These are phyloP conservation scores for Drosophila ogumai DNA, from an alignment of 1,140 invertebrate genomes.

Conservation along the genomic window DNA sequence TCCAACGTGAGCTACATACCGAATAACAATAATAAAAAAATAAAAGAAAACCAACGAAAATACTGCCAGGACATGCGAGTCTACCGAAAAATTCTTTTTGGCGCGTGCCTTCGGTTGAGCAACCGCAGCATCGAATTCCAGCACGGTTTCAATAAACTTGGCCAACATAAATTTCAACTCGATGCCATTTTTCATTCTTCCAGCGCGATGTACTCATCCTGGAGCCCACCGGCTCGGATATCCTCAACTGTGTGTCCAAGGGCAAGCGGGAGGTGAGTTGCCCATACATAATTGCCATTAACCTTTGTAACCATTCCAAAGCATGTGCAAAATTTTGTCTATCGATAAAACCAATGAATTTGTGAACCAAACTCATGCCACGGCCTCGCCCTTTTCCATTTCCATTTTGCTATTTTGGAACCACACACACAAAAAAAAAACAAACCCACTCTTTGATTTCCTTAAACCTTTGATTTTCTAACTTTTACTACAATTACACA, in stretches of 20 bases:
- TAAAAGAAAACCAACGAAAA: conserved; percentile 4
- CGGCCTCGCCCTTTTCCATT: conserved; percentile 33
- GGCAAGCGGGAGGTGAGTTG: conserved; percentile 90
- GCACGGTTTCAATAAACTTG: conserved; percentile 77
- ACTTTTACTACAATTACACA: conserved; percentile 45
- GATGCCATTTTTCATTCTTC: conserved; percentile 43
- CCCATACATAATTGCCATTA: not conserved
- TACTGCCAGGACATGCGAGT: conserved; percentile 32
- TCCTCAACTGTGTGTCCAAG: conserved; percentile 91
- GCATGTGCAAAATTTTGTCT: conserved; percentile 42
- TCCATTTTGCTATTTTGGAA: conserved; percentile 41
- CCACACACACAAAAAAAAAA: conserved; percentile 1
- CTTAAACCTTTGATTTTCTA: conserved; percentile 35
- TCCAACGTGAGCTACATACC: conserved; percentile 77
- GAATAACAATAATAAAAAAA: conserved; percentile 43
- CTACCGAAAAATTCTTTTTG: conserved; percentile 36
- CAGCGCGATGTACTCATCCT: conserved; percentile 90
- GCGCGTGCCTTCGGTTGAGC: conserved; percentile 44
- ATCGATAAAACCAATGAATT: conserved; percentile 28
- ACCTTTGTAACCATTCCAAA: conserved; percentile 1
- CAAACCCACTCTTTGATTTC: conserved; percentile 27
- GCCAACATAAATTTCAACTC: conserved; percentile 41
- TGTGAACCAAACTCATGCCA: conserved; percentile 32
- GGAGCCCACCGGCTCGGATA: conserved; percentile 89
- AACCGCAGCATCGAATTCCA: conserved; percentile 54